phyloP scores from a whole-genome alignment of 2,113 vertebrate genomes.

The Symphodus melops region DNA sequence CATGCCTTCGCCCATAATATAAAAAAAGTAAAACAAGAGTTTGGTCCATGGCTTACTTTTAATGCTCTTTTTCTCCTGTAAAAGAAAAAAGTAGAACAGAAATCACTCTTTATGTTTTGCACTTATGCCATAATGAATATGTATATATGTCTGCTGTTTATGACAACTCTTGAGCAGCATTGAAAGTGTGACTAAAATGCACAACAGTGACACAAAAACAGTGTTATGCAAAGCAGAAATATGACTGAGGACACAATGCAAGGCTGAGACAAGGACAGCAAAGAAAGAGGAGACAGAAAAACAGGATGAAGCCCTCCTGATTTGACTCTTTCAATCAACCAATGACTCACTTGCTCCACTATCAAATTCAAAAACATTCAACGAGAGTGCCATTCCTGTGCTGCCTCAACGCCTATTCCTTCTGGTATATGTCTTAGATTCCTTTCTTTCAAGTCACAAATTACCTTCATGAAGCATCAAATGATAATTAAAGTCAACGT shows the following conservation, averaged over 20 bases:
- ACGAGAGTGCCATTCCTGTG: conserved; percentile 67
- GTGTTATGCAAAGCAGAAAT: conserved; percentile 55
- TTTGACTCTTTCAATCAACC: conserved; percentile 22
- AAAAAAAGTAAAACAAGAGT: conserved; percentile 52
- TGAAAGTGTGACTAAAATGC: conserved; percentile 51
- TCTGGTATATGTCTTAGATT: conserved; percentile 41
- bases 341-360: conserved; percentile 21
- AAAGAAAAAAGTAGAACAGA: conserved; percentile 84
- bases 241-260: conserved; percentile 63
- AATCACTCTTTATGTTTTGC: conserved; percentile 79
- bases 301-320: conserved; percentile 35
- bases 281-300: conserved; percentile 44
- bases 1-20: conserved; percentile 77
- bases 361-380: conserved; percentile 23
- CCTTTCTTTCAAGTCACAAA: conserved; percentile 35
- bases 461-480: conserved; percentile 32
- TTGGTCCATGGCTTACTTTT: conserved; percentile 87
- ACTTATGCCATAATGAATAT: conserved; percentile 47
- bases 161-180: conserved; percentile 43
- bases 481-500: conserved; percentile 25
- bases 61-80: conserved; percentile 90
- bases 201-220: conserved; percentile 42
- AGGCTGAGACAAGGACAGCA: conserved; percentile 49
- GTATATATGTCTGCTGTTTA: conserved; percentile 28
- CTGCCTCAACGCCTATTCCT: conserved; percentile 18